These are phyloP conservation scores for Triops cancriformis DNA, from an alignment of 1,140 invertebrate genomes.

Conservation along the genomic window DNA sequence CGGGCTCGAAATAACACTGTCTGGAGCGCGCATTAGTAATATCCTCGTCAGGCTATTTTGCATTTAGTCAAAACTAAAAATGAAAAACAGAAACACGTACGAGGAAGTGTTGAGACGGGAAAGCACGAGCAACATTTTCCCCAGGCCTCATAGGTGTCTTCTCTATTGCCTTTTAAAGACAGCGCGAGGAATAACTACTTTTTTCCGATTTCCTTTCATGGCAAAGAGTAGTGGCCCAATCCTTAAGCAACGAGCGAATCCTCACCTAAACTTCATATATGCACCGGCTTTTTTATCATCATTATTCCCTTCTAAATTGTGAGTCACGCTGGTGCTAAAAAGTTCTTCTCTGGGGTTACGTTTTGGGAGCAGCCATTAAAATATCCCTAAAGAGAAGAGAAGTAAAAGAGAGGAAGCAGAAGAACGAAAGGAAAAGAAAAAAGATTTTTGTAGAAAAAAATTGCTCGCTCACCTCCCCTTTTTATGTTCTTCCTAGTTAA, in stretches of 20 bases:
- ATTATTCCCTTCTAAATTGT: neutral
- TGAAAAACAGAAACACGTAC: neutral
- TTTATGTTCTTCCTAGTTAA: conserved; percentile 4
- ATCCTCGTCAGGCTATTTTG: neutral
- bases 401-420: too few species aligned
- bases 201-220: neutral
- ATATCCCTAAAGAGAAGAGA: neutral
- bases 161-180: neutral
- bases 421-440: too few species aligned
- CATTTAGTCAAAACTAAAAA: neutral
- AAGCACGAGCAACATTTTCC: neutral
- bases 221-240: neutral
- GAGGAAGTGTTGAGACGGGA: neutral
- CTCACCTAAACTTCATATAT: neutral
- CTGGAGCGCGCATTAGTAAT: neutral
- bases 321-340: conserved; percentile 1
- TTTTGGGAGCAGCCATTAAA: neutral
- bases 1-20: neutral
- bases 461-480: neutral
- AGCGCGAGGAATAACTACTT: neutral
- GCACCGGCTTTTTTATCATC: neutral
- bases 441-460: neutral
- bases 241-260: neutral
- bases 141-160: neutral
- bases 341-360: neutral